Evolutionary conservation across 2,797 vertebrate species (phyloP).

Genomic region (Hoplostethus mediterraneus): DNA sequence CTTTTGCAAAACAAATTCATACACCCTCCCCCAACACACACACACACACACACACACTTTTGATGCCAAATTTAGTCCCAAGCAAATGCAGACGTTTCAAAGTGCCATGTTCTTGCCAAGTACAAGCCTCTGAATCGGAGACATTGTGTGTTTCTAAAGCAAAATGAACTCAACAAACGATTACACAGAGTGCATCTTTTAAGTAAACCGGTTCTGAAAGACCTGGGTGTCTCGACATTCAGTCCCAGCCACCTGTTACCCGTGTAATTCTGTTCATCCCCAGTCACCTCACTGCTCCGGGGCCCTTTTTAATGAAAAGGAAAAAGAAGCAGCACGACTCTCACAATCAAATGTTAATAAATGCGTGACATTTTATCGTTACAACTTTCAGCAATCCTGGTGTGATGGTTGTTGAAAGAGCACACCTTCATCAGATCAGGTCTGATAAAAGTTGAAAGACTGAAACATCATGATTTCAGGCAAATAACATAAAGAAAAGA

Average conservation of each 20-base stretch:
- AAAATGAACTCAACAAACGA: conserved; percentile 34
- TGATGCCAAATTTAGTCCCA: conserved; percentile 69
- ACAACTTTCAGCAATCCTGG: background rate
- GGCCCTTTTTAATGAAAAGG: conserved; percentile 10
- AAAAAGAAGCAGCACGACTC: conserved; percentile 21
- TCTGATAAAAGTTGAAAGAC: background rate
- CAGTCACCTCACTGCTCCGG: conserved; percentile 19
- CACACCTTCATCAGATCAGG: conserved; percentile 3
- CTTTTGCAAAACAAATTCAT: conserved; percentile 68
- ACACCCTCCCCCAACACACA: conserved; percentile 33
- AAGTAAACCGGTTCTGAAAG: conserved; percentile 34
- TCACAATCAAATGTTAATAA: conserved; percentile 20
- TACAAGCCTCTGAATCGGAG: conserved; percentile 48
- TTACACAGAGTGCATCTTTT: conserved; percentile 24
- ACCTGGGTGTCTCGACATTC: background rate
- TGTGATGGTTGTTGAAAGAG: conserved; percentile 5
- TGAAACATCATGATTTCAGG: background rate
- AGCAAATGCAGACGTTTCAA: conserved; percentile 67
- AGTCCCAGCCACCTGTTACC: conserved; percentile 12
- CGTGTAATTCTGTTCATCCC: conserved; percentile 22
- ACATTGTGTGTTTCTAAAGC: conserved; percentile 28
- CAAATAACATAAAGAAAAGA: background rate
- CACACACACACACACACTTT: conserved; percentile 11
- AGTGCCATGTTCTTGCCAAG: conserved; percentile 66
- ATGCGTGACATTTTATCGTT: background rate